phyloP scores from a whole-genome alignment of 2,113 vertebrate species.

The Pterocles gutturalis region DNA sequence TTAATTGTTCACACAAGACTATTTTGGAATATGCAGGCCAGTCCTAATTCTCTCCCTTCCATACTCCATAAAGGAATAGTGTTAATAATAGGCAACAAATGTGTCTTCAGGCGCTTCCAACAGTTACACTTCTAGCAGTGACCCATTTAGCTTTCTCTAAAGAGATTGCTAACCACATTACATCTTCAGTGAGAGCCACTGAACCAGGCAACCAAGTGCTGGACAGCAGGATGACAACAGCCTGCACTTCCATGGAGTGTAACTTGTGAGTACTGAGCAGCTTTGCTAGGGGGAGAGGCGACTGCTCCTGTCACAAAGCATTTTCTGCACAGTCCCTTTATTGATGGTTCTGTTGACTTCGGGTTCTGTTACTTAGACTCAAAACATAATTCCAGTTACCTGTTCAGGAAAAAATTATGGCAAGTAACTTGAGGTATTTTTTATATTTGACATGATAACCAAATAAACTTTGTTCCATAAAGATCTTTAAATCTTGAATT shows the following conservation, averaged over 20 bases:
- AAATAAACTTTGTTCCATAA: neutral
- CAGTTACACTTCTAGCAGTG: neutral
- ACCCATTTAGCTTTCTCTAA: neutral
- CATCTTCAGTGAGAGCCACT: neutral
- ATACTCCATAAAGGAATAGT: neutral
- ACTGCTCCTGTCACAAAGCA: neutral
- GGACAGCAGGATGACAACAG: neutral
- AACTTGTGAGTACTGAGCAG: neutral
- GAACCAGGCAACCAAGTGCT: neutral
- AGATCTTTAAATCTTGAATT: neutral
- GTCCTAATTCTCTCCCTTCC: neutral
- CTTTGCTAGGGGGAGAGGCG: neutral
- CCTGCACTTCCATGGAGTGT: no score
- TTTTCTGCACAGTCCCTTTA: neutral
- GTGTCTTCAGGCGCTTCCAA: neutral
- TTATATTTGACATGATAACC: neutral
- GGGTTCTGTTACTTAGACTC: neutral
- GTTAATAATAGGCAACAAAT: neutral
- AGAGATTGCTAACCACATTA: neutral
- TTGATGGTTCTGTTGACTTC: neutral
- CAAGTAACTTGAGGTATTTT: neutral
- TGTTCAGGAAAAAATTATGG: neutral
- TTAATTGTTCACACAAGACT: neutral
- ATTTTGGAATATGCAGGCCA: neutral
- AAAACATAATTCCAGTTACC: neutral